Evolutionary conservation across 2,113 vertebrate genomes (phyloP).

Genomic region (Arothron firmamentum): DNA sequence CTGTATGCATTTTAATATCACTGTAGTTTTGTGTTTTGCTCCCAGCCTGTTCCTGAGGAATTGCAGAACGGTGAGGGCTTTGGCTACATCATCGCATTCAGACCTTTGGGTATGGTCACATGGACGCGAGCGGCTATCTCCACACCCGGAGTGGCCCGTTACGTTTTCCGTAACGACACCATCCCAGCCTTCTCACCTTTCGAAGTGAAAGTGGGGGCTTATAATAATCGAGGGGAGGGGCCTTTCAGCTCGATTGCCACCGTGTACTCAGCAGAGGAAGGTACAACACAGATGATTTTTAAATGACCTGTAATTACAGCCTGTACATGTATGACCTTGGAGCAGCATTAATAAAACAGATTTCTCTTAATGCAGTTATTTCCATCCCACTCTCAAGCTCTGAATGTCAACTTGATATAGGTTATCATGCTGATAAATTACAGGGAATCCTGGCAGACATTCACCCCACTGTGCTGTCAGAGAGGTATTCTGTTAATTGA

Average conservation of each 20-base stretch:
- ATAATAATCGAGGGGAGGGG: slow-evolving; percentile 90
- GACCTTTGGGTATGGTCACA: slow-evolving; percentile 77
- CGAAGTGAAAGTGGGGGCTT: slow-evolving; percentile 90
- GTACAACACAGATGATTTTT: slow-evolving; percentile 63
- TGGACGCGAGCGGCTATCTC: slow-evolving; percentile 93
- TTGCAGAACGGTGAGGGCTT: slow-evolving; percentile 93
- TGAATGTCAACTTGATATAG: slow-evolving; percentile 73
- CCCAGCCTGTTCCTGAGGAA: slow-evolving; percentile 91
- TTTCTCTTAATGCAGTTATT: slow-evolving; percentile 31
- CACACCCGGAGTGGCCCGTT: slow-evolving; percentile 77
- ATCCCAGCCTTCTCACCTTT: slow-evolving; percentile 87
- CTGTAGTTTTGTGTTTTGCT: slow-evolving; percentile 81
- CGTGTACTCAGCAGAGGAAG: slow-evolving; percentile 92
- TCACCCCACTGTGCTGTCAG: slow-evolving; percentile 65
- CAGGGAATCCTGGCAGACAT: slow-evolving; percentile 74
- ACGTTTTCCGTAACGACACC: slow-evolving; percentile 89
- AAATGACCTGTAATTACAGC: slow-evolving; percentile 40
- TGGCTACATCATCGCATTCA: slow-evolving; percentile 91
- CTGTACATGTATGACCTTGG: slow-evolving; percentile 63
- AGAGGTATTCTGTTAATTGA: slow-evolving; percentile 75
- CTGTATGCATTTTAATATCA: slow-evolving; percentile 83
- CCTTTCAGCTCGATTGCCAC: slow-evolving; percentile 86
- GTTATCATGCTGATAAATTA: slow-evolving; percentile 74
- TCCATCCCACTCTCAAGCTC: slow-evolving; percentile 38
- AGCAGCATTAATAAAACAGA: slow-evolving; percentile 60